Evolutionary conservation across 2,888 invertebrate genomes (phyloP), one percentile per base, ranked within the genome.

Genomic region (Mechanitis mazaeus): DNA sequence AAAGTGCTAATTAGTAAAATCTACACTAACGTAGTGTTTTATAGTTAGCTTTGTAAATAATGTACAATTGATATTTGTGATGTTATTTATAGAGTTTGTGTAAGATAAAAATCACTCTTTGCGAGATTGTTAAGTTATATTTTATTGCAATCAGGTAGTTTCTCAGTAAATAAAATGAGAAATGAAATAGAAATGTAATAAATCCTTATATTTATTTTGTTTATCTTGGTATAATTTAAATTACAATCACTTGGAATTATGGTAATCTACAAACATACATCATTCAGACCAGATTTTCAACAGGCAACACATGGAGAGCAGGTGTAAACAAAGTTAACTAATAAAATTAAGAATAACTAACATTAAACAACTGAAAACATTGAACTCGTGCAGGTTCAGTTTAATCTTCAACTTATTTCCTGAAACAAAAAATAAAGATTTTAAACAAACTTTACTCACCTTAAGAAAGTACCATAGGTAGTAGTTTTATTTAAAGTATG

Each of bases 171-270:
- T 68, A 72, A 74, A 65, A 66, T 69, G 68, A 67, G 59, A 68
- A 87, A 86, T 81, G 74, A 87, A 86, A 87, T 79, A 75, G 73
- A 72, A 74, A 70, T 76, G 78, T 79, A 78, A 78, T 79, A 86
- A 87, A 85, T 75, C 70, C 85, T 87, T 87, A 85, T 68, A 78
- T 86, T 87, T 87, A 86, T 83, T 85, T 83, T 71, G 71, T 71
- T 83, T 72, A 72, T 72, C 66, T 73, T 79, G 72, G 76, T 82
- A 78, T 78, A 75, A 81, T 78, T 84, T 83, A 84, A 82, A 82
- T 85, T 81, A 82, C 75, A 79, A 74, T 77, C 75, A 75, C 74
- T 76, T 87, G 86, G 87, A 87, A 87, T 84, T 79, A 69, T 75
- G 78, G 78, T 77, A 68, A 78, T 75, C 72, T 76, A 83, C 75